Conservation (phyloP, 2,113 vertebrate genomes). For the Notarius lentiginosus region DNA sequence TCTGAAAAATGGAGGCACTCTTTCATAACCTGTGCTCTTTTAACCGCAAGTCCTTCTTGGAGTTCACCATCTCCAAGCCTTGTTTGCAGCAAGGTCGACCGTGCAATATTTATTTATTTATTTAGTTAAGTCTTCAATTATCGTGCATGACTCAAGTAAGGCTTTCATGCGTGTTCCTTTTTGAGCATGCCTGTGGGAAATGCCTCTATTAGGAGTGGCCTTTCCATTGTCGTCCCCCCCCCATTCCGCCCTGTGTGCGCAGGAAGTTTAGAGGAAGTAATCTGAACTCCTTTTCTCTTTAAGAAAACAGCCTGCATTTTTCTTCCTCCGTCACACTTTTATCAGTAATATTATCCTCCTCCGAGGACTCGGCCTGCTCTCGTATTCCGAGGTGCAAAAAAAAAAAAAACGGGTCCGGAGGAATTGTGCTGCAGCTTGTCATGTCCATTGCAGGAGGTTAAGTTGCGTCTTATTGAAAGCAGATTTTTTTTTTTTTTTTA, state of each 20-base stretch:
- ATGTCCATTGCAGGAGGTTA: background rate
- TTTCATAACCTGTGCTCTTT: background rate
- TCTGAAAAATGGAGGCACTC: background rate
- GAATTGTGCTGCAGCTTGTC: background rate
- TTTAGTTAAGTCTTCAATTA: slow-evolving; percentile 50
- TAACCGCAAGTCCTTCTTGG: background rate
- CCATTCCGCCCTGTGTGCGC: background rate
- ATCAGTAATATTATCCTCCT: slow-evolving; percentile 25
- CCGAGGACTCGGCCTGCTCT: background rate
- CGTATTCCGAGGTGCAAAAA: background rate
- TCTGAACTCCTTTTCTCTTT: slow-evolving; percentile 35
- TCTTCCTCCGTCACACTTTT: background rate
- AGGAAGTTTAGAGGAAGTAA: slow-evolving; percentile 47
- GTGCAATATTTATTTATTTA: background rate
- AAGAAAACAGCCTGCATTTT: slow-evolving; percentile 8
- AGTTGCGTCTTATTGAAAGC: background rate
- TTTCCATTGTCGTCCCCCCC: slow-evolving; percentile 35
- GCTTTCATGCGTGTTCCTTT: slow-evolving; percentile 56
- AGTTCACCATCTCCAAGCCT: background rate
- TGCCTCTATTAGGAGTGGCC: slow-evolving; percentile 51
- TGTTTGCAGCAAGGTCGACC: background rate
- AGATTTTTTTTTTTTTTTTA: background rate
- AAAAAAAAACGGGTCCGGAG: slow-evolving; percentile 2
- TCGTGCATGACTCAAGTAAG: slow-evolving; percentile 41
- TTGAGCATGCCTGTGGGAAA: slow-evolving; percentile 62